Conservation (phyloP, 2,113 vertebrate genomes). For the Cyphomyrus discorhynchus region DNA sequence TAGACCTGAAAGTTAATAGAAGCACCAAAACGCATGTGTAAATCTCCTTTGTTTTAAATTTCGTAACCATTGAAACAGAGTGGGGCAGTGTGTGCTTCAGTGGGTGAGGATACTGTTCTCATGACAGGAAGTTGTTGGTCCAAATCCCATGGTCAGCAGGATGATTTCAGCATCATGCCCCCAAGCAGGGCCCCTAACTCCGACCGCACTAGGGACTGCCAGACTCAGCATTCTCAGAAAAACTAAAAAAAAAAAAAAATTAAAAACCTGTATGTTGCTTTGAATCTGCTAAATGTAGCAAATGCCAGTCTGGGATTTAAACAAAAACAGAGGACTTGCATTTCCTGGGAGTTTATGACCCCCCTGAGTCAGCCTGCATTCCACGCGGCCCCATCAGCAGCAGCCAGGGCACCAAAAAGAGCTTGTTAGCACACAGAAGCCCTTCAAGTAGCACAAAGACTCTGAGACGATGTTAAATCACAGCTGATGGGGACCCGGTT, state of each 20-base stretch:
- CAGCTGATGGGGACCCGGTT: neutral
- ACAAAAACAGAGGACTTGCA: neutral
- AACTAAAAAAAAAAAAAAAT: neutral
- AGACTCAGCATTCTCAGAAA: neutral
- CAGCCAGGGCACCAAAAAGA: neutral
- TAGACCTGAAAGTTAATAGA: neutral
- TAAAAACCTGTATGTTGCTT: neutral
- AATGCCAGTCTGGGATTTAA: neutral
- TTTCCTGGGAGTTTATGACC: neutral
- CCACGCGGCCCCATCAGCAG: neutral
- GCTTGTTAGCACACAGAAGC: neutral
- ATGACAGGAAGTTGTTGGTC: neutral
- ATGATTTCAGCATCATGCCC: neutral
- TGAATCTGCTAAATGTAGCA: neutral
- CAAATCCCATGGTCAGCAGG: neutral
- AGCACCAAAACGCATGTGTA: neutral
- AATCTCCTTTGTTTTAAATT: neutral
- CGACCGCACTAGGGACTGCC: rapidly evolving
- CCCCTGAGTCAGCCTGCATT: neutral
- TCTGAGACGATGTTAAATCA: neutral
- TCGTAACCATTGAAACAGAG: neutral
- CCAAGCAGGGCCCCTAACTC: neutral
- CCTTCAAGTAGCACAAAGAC: neutral
- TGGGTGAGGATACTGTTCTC: neutral
- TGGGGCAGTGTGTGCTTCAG: neutral